phyloP scores from a whole-genome alignment of 2,888 invertebrate genomes.

The Osmoderma eremita region DNA sequence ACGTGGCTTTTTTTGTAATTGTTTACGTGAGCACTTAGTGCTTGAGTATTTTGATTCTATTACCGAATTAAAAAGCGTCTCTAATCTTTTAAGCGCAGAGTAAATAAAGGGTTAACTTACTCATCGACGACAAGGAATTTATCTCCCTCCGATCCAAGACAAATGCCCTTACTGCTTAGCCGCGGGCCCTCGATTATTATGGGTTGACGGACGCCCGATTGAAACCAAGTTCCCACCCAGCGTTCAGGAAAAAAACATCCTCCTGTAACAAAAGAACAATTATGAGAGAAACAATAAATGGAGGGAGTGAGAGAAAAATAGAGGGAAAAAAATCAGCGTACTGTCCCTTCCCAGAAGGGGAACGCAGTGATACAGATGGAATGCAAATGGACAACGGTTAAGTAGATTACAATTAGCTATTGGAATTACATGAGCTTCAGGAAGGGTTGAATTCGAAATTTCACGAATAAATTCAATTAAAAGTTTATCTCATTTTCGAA shows the following conservation, averaged over 20 bases:
- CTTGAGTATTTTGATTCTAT: conserved; percentile 39
- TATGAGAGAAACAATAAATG: conserved; percentile 32
- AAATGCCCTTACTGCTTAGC: conserved; percentile 86
- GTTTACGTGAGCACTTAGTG: background rate
- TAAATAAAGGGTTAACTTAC: conserved; percentile 70
- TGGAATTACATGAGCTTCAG: conserved; percentile 31
- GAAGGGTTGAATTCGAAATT: conserved; percentile 15
- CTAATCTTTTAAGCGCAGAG: conserved; percentile 41
- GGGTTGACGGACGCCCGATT: conserved; percentile 87
- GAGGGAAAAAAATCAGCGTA: conserved; percentile 9
- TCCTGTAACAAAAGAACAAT: conserved; percentile 64
- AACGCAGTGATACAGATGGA: conserved; percentile 2
- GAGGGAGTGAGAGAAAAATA: conserved; percentile 4
- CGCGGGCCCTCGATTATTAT: conserved; percentile 84
- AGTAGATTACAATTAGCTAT: conserved; percentile 40
- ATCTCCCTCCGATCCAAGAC: conserved; percentile 85
- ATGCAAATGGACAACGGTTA: conserved; percentile 40
- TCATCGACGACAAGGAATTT: conserved; percentile 89
- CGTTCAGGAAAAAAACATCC: conserved; percentile 83
- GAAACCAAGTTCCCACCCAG: conserved; percentile 93
- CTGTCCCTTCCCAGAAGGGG: background rate
- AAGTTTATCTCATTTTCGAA: conserved; percentile 19
- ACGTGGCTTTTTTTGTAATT: background rate
- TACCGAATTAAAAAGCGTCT: conserved; percentile 39
- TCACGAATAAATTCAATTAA: conserved; percentile 30